Evolutionary conservation across 2,113 vertebrate species (phyloP).

Genomic region (Herpailurus yagouaroundi): DNA sequence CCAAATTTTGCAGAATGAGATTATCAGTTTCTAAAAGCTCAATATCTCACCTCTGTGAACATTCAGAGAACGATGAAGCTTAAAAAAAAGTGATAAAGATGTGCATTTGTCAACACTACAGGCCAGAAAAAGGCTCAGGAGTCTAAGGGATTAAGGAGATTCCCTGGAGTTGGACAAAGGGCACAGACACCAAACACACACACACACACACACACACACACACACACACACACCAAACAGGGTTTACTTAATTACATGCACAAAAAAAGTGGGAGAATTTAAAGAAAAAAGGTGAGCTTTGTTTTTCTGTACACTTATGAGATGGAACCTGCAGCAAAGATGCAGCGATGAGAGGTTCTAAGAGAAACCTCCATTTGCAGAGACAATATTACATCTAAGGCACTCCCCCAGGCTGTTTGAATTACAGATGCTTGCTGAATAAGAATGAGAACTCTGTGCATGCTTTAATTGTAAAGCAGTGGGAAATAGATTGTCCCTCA

Average conservation of each 20-base stretch:
- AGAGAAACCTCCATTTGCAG: conserved; percentile 63
- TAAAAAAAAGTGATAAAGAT: background rate
- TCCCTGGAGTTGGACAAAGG: background rate
- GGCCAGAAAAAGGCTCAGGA: background rate
- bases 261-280: conserved; percentile 28
- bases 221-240: conserved; percentile 21
- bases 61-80: background rate
- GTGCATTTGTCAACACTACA: background rate
- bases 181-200: background rate
- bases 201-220: background rate
- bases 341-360: conserved; percentile 58
- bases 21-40: conserved; percentile 59
- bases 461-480: conserved; percentile 36
- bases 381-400: conserved; percentile 67
- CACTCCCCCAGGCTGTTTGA: conserved; percentile 61
- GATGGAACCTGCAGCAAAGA: conserved; percentile 73
- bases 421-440: conserved; percentile 66
- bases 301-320: conserved; percentile 52
- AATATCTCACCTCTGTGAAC: conserved; percentile 46
- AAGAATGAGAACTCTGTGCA: conserved; percentile 40
- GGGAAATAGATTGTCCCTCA: background rate
- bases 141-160: background rate
- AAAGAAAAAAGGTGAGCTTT: conserved; percentile 62
- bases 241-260: conserved; percentile 60
- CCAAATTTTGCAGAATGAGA: conserved; percentile 32